Evolutionary conservation across 35 echinoderm and acorn worm species (phyloP), one percentile per base, ranked within the genome.

Genomic region (Ptychodera flava): DNA sequence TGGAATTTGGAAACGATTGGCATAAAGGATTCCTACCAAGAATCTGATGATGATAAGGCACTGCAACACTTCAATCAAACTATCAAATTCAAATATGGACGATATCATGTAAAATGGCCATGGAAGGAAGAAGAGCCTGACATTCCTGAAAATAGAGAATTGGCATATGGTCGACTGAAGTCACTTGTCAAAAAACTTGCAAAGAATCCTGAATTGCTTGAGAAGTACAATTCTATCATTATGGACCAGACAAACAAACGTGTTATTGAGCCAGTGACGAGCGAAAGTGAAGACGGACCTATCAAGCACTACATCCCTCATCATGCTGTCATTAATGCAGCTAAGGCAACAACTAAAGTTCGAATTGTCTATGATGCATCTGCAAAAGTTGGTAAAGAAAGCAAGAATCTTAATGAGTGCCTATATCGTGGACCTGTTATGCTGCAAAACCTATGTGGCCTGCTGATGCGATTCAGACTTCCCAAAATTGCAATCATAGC

Each of bases 301-400:
- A 85, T 36, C 30, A 52, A 52, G 0, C 83, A 85, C 36, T 85
- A 52, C 83, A 85, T 85, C 36, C 83, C 83, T 1, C 36, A 85
- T 85, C 36, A 52, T 1, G 34, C 83, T 38, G 83, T 85, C 1
- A 79, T n/a, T 53, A 85, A 90, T 1, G 88, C 84, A 77, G 38
- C 37, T 77, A 85, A 85, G 83, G 33, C 83, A 33, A 85, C 83
- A 30, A 85, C 83, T 28, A 85, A 85, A 85, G 15, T 85, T n/a
- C 38, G 82, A 35, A 36, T 84, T 15, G 82, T 84, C 27, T 84
- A 84, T 35, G 82, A 84, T 84, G 82, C 82, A 33, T 36, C 34
- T 84, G 82, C 82, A 12, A 84, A 84, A 35, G 29, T 36, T 14
- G 14, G 2, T 14, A 84, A 1, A 14, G 82, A 84, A 84, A 29